Percentiles rank a stretch among this genome's conserved stretches.
These are phyloP conservation scores for Onychomys leucogaster DNA, from an alignment of 2,797 vertebrate genomes.

Conservation along the genomic window DNA sequence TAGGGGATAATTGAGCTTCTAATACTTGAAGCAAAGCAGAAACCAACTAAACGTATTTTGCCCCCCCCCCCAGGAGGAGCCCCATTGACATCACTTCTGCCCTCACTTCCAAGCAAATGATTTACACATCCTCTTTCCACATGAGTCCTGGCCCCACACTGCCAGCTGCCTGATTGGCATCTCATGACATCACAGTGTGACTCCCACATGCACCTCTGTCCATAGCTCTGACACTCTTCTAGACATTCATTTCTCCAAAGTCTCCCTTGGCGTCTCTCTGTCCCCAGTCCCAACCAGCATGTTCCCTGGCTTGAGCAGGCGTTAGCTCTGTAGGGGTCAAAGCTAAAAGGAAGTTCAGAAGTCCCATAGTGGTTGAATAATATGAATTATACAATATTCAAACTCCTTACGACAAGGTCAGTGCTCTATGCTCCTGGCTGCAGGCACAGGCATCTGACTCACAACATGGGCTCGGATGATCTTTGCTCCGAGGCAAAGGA, in stretches of 20 bases:
- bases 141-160: not conserved
- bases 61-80: not conserved
- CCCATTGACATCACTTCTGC: not conserved
- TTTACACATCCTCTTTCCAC: not conserved
- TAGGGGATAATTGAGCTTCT: not conserved
- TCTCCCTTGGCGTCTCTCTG: conserved; percentile 1
- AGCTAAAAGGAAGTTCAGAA: conserved; percentile 26
- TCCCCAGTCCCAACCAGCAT: not conserved
- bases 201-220: not conserved
- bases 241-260: not conserved
- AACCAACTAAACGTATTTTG: not conserved
- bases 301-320: not conserved
- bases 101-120: not conserved
- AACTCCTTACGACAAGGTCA: not conserved
- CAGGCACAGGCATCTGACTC: not conserved
- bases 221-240: not conserved
- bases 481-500: not conserved
- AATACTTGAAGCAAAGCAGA: conserved; percentile 19
- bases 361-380: not conserved
- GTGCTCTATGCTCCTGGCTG: not conserved
- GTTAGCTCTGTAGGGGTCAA: not conserved
- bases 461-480: not conserved
- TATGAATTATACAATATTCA: not conserved
- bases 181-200: not conserved
- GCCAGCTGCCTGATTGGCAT: not conserved